A percentile compares a stretch with the other conserved stretches of the same genome.
Evolutionary conservation across 2,113 vertebrate genomes (phyloP).

Genomic region (Anthoscopus minutus): DNA sequence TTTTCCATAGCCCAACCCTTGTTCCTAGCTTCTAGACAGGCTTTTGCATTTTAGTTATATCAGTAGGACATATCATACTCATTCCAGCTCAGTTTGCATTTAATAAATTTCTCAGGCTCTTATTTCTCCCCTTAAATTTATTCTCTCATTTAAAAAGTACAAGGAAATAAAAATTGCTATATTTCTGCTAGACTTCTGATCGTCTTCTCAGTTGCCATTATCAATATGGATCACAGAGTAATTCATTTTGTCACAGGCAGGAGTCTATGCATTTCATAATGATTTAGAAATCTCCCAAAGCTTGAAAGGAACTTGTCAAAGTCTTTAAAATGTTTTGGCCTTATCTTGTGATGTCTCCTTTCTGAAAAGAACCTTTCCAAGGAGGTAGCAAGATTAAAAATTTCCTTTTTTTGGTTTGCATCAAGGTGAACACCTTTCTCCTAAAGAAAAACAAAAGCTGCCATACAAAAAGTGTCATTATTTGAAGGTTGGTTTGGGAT

Average conservation of each 20-base stretch:
- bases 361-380: not conserved
- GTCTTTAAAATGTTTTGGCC: not conserved
- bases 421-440: not conserved
- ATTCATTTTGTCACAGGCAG: not conserved
- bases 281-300: not conserved
- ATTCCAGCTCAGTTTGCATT: not conserved
- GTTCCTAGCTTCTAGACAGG: not conserved
- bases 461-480: not conserved
- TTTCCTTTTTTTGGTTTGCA: not conserved
- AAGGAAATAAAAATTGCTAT: not conserved
- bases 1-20: slow-evolving; percentile 23
- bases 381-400: not conserved
- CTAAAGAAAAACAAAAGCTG: not conserved
- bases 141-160: not conserved
- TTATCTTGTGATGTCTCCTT: not conserved
- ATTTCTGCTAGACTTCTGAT: not conserved
- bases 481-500: not conserved
- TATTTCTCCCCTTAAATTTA: not conserved
- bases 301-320: not conserved
- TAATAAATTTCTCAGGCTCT: not conserved
- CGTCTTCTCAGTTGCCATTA: not conserved
- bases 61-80: not conserved
- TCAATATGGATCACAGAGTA: not conserved
- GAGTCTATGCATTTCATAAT: not conserved
- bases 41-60: slow-evolving; percentile 2